These are phyloP conservation scores for Nestor notabilis DNA, from an alignment of 2,113 vertebrate genomes.

Conservation along the genomic window DNA sequence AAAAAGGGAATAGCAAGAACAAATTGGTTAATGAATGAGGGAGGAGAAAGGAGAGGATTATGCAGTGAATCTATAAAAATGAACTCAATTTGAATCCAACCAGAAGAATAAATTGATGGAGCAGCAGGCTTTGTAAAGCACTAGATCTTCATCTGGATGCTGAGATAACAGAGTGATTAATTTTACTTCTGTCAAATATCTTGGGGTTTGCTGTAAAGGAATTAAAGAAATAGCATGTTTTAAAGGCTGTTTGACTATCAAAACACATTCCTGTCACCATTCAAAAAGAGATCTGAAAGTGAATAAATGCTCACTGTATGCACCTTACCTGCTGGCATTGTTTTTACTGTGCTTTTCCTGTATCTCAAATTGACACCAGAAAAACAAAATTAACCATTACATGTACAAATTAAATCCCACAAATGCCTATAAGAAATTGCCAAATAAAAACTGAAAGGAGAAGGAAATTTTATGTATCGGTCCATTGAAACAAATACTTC, in stretches of 20 bases:
- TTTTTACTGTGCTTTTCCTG: not conserved
- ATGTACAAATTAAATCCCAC: not conserved
- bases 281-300: not conserved
- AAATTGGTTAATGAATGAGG: slow-evolving; percentile 68
- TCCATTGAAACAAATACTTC: not conserved
- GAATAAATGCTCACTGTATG: not conserved
- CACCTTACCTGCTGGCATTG: not conserved
- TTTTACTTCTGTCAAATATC: slow-evolving; percentile 31
- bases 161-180: slow-evolving; percentile 40
- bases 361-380: not conserved
- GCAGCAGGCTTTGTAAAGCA: slow-evolving; percentile 52
- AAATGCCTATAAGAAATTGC: not conserved
- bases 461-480: not conserved
- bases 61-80: slow-evolving; percentile 59
- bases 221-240: not conserved
- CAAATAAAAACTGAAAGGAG: not conserved
- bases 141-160: slow-evolving; percentile 65
- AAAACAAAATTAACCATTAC: not conserved
- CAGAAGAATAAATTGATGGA: slow-evolving; percentile 56
- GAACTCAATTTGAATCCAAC: slow-evolving; percentile 60
- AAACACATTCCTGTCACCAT: not conserved
- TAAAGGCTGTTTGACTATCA: slow-evolving; percentile 6
- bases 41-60: slow-evolving; percentile 41
- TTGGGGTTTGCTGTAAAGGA: not conserved
- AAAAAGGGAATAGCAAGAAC: slow-evolving; percentile 45